phyloP scores from a whole-genome alignment of 2,113 vertebrate genomes.

The Anas platyrhynchos region DNA sequence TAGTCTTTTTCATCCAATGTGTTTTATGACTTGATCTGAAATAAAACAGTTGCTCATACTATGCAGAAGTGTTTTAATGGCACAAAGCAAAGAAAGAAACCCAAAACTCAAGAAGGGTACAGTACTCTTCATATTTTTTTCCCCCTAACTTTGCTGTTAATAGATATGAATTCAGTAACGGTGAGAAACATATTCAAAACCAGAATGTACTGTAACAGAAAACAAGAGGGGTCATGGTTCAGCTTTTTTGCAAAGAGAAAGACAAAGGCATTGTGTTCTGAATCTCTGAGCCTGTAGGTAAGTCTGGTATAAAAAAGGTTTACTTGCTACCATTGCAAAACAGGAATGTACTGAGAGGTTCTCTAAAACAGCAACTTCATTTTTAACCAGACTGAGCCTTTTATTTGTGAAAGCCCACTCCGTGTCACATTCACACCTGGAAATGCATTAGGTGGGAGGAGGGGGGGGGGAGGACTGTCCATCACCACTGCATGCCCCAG shows the following conservation, averaged over 20 bases:
- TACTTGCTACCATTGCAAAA: neutral
- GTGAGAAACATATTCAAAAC: neutral
- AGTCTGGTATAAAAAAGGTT: neutral
- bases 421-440: neutral
- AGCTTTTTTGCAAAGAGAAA: neutral
- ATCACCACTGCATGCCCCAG: neutral
- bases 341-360: neutral
- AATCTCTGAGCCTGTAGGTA: neutral
- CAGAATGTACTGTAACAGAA: neutral
- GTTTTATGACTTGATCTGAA: neutral
- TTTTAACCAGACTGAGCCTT: neutral
- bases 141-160: neutral
- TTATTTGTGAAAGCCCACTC: neutral
- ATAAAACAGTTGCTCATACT: neutral
- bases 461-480: neutral
- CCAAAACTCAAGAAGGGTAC: neutral
- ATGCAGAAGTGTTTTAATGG: neutral
- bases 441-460: neutral
- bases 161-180: neutral
- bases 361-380: neutral
- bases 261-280: neutral
- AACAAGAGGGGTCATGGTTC: neutral
- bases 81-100: neutral
- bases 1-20: neutral
- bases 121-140: neutral